A percentile compares a stretch with the other conserved stretches of the same genome.
Evolutionary conservation across 2,113 vertebrate genomes (phyloP).

Genomic region (Anser cygnoides): DNA sequence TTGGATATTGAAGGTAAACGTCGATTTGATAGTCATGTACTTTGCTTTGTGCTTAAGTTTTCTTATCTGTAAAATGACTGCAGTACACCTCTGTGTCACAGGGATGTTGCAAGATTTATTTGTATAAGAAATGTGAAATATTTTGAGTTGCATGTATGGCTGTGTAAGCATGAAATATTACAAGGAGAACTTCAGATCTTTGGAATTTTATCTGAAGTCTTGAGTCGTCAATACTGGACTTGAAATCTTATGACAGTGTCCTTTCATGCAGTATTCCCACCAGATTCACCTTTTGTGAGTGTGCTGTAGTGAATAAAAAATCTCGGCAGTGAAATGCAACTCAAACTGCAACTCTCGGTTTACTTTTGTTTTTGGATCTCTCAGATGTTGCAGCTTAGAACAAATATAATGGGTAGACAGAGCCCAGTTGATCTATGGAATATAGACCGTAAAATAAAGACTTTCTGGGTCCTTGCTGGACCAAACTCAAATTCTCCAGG

Average conservation of each 20-base stretch:
- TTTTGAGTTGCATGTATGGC: not conserved
- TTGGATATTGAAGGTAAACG: not conserved
- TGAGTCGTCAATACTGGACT: not conserved
- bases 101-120: not conserved
- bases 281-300: not conserved
- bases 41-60: not conserved
- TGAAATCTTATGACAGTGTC: not conserved
- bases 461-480: not conserved
- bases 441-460: not conserved
- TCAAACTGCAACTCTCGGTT: too few relatives aligned
- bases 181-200: constrained; percentile 2
- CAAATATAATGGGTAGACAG: not conserved
- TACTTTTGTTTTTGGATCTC: not conserved
- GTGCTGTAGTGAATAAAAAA: not conserved
- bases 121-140: not conserved
- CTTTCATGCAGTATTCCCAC: not conserved
- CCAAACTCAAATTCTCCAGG: not conserved
- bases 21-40: not conserved
- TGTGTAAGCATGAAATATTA: not conserved
- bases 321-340: not conserved
- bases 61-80: constrained; percentile 12
- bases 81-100: not conserved
- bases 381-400: not conserved
- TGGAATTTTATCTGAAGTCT: not conserved
- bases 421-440: not conserved